phyloP scores from a whole-genome alignment of 2,888 invertebrate species.

The Hyposoter didymator region DNA sequence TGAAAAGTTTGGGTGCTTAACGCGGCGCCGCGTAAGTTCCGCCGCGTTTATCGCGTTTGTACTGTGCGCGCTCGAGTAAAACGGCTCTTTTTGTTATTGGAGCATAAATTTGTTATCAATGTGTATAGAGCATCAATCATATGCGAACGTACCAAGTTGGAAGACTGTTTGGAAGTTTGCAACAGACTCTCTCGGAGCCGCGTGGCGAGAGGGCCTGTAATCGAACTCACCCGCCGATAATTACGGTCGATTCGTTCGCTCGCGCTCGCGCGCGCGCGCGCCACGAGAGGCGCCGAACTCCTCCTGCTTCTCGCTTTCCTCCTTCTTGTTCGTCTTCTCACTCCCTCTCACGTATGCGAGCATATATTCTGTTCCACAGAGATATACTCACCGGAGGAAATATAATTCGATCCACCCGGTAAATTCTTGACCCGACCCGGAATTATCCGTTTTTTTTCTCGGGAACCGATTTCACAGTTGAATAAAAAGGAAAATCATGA shows the following conservation, averaged over 20 bases:
- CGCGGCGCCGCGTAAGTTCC: background rate
- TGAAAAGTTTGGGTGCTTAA: background rate
- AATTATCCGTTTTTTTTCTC: slow-evolving; percentile 50
- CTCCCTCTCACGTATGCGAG: background rate
- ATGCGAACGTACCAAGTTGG: background rate
- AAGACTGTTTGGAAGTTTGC: slow-evolving; percentile 32
- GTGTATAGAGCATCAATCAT: background rate
- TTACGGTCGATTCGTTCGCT: slow-evolving; percentile 65
- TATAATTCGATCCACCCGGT: slow-evolving; percentile 53
- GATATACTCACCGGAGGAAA: slow-evolving; percentile 28
- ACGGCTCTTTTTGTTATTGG: background rate
- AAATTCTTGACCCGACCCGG: slow-evolving; percentile 56
- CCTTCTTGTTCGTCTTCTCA: background rate
- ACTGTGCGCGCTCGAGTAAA: background rate
- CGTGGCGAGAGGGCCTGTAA: slow-evolving; percentile 66
- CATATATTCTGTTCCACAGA: slow-evolving; percentile 14
- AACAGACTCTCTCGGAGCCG: slow-evolving; percentile 29
- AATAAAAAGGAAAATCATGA: slow-evolving; percentile 1
- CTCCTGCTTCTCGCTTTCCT: background rate
- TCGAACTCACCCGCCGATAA: slow-evolving; percentile 72
- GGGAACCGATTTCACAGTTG: background rate
- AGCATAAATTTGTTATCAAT: background rate
- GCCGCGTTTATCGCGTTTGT: background rate
- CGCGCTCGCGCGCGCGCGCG: slow-evolving; percentile 55
- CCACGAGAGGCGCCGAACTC: slow-evolving; percentile 60